Evolutionary conservation across 1,140 invertebrate species (phyloP), one percentile per base, ranked within the genome.

Genomic region (Anastatus disparis): DNA sequence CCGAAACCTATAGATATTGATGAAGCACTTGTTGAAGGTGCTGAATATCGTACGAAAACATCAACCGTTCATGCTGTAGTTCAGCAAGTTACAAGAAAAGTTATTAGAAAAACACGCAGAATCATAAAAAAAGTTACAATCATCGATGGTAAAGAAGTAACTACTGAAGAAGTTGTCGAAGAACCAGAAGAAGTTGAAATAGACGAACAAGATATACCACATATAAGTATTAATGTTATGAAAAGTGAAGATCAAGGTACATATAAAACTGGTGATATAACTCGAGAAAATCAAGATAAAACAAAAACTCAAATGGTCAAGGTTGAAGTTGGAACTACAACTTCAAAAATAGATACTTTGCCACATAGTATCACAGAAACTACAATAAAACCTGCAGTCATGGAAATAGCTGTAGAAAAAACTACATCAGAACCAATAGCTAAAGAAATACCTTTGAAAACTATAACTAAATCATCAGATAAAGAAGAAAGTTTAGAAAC

Each of bases 181-280:
- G 92, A 95, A 84, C 92, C 93, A 22, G 92, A 95, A 77, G 91
- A 93, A 82, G 84, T 94, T 29, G 92, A 94, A 84, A 87, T 93
- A 4, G 89, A 89, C 42, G 92, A 94, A 80, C 90, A 93, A 82
- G 88, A 92, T 75, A 90, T 93, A 50, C 90, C 90, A 9, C 88
- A 91, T 73, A 90, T 93, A 24, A 91, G 90, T 72, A 93, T 93
- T 24, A 93, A 90, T 75, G 91, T 93, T 1, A 85, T 89, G 52
- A 87, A 89, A 66, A 89, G 82, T 29, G 86, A 89, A 9, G 64
- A 69, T 9, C 53, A 63, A 12, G n/a, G 31, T 1, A 24, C 0
- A 1, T 15, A 35, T 2, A 58, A 75, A 17, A 40, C n/a, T 46
- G 44, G 15, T 29, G 10, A 35, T 31, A 24, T 22, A 9, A 42